Percentiles rank a stretch among this genome's conserved stretches.
Conservation (phyloP, 2,888 invertebrate species). For the Ectemnius continuus region DNA sequence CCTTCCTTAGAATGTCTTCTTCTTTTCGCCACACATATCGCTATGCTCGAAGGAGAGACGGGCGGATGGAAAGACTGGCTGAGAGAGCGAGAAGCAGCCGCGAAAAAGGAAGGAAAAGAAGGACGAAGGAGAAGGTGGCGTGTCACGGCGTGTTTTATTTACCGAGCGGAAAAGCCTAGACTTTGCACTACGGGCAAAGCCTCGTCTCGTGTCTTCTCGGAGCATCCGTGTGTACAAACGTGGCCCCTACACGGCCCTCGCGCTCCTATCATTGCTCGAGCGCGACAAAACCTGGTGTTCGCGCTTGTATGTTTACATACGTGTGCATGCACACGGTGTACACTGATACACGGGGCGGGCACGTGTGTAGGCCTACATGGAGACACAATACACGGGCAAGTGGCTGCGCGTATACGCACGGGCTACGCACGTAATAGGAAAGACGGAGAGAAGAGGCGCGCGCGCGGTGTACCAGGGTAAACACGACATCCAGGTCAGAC, state of each 20-base stretch:
- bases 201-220: conserved; percentile 30
- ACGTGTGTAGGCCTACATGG: not conserved
- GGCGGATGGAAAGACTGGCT: not conserved
- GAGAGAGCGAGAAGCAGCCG: not conserved
- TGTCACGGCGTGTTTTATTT: conserved; percentile 62
- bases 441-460: conserved; percentile 19
- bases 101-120: not conserved
- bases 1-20: conserved; percentile 30
- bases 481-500: conserved; percentile 59
- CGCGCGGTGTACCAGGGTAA: conserved; percentile 28
- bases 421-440: conserved; percentile 20
- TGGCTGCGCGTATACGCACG: not conserved
- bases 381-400: too few relatives aligned
- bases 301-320: conserved; percentile 14
- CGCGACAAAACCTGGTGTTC: conserved; percentile 20
- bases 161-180: conserved; percentile 57
- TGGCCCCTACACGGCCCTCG: conserved; percentile 15
- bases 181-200: conserved; percentile 53
- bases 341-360: not conserved
- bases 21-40: conserved; percentile 5
- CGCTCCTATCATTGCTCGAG: conserved; percentile 7
- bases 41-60: conserved; percentile 20
- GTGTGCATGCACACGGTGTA: conserved; percentile 9
- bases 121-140: conserved; percentile 41
- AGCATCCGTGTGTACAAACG: conserved; percentile 31